Base-by-base conservation (phyloP, 2,797 vertebrate genomes). In the Chromis chromis region DNA sequence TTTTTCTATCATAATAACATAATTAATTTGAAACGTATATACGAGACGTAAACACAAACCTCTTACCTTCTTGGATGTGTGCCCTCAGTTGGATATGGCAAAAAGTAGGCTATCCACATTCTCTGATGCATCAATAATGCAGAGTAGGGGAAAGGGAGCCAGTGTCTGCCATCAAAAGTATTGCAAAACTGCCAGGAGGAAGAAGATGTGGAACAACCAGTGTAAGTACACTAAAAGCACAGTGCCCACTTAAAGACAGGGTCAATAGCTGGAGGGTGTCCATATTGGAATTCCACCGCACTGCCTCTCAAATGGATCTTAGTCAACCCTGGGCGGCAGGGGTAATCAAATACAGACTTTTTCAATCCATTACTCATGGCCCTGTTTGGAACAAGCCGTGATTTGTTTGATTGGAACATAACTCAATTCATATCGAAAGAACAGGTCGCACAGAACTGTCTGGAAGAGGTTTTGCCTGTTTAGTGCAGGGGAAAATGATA, bases 191-290 rank as follows among this genome's bases (percentile, higher is more conserved):
- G 93, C 93, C 92, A 91, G 72, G 76, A 91, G 92, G 92, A 88
- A 78, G 88, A 89, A 88, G 87, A 86, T 80, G 84, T 79, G 80
- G 85, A 91, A 82, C 89, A 86, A 89, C 77, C 86, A 83, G 86
- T 86, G 81, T 92, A 91, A 92, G 91, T 89, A 91, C 87, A 93
- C 92, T 93, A 94, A 94, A 93, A 95, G 91, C 92, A 88, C 82
- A 87, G 89, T 74, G 73, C 76, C 86, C 85, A 90, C 89, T 93
- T 94, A 92, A 88, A 92, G 90, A 87, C 72, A 66, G 88, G 91
- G 92, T 94, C 93, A 93, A 94, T 94, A 94, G 88, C 93, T 94
- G 92, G 93, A 94, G 92, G 92, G 88, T 21, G 83, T 94, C 92
- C 93, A 94, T 93, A 94, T 93, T 91, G 90, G 89, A 90, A 90